Conservation (phyloP, 1,140 invertebrate species). For the Orius laevigatus region DNA sequence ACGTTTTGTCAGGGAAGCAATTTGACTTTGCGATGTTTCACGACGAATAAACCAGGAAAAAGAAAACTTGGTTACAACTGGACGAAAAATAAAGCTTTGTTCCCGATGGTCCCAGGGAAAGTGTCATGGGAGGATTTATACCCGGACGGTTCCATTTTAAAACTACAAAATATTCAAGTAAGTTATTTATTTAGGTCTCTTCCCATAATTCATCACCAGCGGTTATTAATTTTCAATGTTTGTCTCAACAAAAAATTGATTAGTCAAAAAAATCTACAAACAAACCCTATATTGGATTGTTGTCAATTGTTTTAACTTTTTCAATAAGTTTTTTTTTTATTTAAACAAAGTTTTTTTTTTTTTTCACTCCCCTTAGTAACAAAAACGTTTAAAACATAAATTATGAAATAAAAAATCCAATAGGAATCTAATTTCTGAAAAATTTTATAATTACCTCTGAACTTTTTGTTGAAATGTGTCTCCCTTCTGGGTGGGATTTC, state of each 20-base stretch:
- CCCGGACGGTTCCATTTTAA: constrained; percentile 47
- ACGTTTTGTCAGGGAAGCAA: constrained; percentile 23
- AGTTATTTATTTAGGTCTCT: constrained; percentile 14
- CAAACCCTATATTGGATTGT: too few relatives aligned
- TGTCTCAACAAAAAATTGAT: too few relatives aligned
- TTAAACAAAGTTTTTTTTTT: too few relatives aligned
- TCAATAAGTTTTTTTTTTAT: too few relatives aligned
- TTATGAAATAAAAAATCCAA: neutral
- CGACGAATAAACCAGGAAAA: constrained; percentile 32
- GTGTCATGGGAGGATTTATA: constrained; percentile 61
- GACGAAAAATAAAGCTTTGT: constrained; percentile 53
- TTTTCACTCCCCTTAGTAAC: too few relatives aligned
- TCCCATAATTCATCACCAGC: neutral
- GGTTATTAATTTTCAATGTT: too few relatives aligned
- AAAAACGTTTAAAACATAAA: too few relatives aligned
- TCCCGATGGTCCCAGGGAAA: constrained; percentile 46
- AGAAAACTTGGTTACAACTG: constrained; percentile 58
- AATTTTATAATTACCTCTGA: constrained; percentile 6
- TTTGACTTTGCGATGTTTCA: constrained; percentile 28
- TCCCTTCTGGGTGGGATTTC: constrained; percentile 7
- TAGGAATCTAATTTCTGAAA: constrained; percentile 10
- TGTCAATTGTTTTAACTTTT: too few relatives aligned
- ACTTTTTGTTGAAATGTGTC: constrained; percentile 3
- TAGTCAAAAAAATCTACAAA: too few relatives aligned
- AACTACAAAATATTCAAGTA: constrained; percentile 57